phyloP scores from a whole-genome alignment of 1,140 invertebrate genomes.

The Procambarus virginalis region DNA sequence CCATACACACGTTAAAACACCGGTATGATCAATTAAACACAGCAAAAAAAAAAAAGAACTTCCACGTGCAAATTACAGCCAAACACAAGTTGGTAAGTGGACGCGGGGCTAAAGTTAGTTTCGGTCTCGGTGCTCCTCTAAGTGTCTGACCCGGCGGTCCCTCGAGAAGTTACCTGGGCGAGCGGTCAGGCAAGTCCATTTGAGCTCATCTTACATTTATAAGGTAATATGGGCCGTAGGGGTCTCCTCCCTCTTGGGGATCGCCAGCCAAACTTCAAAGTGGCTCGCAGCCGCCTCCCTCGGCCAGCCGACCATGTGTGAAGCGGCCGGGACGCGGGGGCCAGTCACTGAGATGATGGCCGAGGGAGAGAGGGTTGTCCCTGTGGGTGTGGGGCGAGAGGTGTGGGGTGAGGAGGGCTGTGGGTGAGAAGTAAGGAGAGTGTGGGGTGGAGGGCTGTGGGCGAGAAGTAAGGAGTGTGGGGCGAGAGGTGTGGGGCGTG shows the following conservation, averaged over 20 bases:
- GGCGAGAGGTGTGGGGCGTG: no score
- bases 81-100: constrained; percentile 7
- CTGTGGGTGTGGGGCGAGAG: no score
- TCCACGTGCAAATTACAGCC: background rate
- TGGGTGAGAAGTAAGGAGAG: no score
- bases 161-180: constrained; percentile 57
- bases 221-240: constrained; percentile 64
- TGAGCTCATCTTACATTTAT: constrained; percentile 67
- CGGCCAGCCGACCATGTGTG: constrained; percentile 43
- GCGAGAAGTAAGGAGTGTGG: no score
- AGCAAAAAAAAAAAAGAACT: background rate
- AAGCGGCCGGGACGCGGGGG: background rate
- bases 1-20: no score
- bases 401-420: no score
- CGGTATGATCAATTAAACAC: no score
- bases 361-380: no score
- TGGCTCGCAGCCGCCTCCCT: constrained; percentile 21
- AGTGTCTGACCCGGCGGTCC: constrained; percentile 39
- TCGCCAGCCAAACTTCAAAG: constrained; percentile 48
- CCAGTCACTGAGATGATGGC: no score
- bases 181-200: constrained; percentile 65
- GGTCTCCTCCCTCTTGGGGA: constrained; percentile 33
- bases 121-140: background rate
- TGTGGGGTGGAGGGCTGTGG: no score
- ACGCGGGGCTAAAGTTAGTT: background rate